Evolutionary conservation across 2,888 invertebrate genomes (phyloP), one percentile per base, ranked within the genome.

Genomic region (Drosophila mimetica): DNA sequence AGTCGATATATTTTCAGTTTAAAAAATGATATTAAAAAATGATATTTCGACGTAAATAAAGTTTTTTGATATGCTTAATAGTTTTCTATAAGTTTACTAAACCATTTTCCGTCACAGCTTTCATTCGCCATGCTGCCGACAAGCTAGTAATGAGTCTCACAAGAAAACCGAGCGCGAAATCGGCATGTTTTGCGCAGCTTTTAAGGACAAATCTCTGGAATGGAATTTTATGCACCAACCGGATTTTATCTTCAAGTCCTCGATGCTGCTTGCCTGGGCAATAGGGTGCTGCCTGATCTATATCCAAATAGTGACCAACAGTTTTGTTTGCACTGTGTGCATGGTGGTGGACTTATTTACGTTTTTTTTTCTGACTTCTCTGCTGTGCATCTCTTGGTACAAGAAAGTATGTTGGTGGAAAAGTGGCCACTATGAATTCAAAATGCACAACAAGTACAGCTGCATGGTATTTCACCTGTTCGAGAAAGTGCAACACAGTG

Each of bases 261-360:
- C 46, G 7, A 13, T 30, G 16, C 11, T 30, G 6, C 7, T 46
- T 4, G 46, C 46, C 9, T 46, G 46, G 30, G 46, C 16, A 11
- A 18, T 46, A 6, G 46, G 46, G 1, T 46, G 46, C 13, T 46
- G 46, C 13, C 46, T 46, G 13, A 28, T 46, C 30, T 46, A 46
- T 13, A 30, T 30, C 4, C 46, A 46, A 16, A 16, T 30, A 6
- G 46, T 46, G 16, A 30, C 16, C 13, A 30, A 28, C 13, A 30
- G 14, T 16, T 18, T 13, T 11, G 0, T 1, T 5, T 39, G 39
- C 16, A 11, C 2, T 0, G 18, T 11, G 1, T 39, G 39, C 39
- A 18, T 39, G 4, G 9, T 39, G 18, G 16, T 39, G 11, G 39
- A 39, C 13, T 2, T 39, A 6, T 5, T 18, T 1, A 9, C 18